phyloP scores from a whole-genome alignment of 2,888 invertebrate species.

The Chelonus formosanus region DNA sequence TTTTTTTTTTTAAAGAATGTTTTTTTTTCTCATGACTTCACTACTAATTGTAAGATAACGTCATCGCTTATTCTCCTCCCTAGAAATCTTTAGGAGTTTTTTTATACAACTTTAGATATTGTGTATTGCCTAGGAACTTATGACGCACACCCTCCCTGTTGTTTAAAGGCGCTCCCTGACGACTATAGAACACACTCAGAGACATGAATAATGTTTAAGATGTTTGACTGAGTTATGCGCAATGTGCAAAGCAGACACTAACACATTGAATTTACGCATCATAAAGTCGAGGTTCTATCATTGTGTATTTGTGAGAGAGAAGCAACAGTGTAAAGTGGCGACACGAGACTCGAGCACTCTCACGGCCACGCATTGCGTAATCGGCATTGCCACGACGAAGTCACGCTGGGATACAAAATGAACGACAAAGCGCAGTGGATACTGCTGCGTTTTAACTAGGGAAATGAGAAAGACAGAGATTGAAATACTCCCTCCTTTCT shows the following conservation, averaged over 20 bases:
- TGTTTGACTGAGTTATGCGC: slow-evolving; percentile 7
- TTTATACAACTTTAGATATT: too few relatives aligned
- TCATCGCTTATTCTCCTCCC: slow-evolving; percentile 3
- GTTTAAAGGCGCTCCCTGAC: slow-evolving; percentile 4
- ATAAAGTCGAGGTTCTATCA: too few relatives aligned
- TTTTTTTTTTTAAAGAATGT: too few relatives aligned
- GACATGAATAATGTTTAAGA: background rate
- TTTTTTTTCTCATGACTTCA: slow-evolving; percentile 16
- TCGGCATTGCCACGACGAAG: slow-evolving; percentile 49
- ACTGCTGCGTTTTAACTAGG: slow-evolving; percentile 43
- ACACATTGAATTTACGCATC: background rate
- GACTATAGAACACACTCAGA: background rate
- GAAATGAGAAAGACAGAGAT: background rate
- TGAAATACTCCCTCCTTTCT: slow-evolving; percentile 22
- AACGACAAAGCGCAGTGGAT: slow-evolving; percentile 52
- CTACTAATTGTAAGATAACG: slow-evolving; percentile 7
- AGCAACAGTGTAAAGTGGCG: slow-evolving; percentile 29
- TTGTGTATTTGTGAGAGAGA: slow-evolving; percentile 21
- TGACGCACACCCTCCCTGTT: slow-evolving; percentile 1
- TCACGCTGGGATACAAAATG: slow-evolving; percentile 52
- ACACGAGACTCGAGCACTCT: slow-evolving; percentile 47
- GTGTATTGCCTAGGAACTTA: too few relatives aligned
- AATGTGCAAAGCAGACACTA: background rate
- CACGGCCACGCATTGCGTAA: slow-evolving; percentile 65
- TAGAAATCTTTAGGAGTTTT: slow-evolving; percentile 3